Base-by-base conservation (phyloP, 2,888 invertebrate species). In the Polietes domitor region DNA sequence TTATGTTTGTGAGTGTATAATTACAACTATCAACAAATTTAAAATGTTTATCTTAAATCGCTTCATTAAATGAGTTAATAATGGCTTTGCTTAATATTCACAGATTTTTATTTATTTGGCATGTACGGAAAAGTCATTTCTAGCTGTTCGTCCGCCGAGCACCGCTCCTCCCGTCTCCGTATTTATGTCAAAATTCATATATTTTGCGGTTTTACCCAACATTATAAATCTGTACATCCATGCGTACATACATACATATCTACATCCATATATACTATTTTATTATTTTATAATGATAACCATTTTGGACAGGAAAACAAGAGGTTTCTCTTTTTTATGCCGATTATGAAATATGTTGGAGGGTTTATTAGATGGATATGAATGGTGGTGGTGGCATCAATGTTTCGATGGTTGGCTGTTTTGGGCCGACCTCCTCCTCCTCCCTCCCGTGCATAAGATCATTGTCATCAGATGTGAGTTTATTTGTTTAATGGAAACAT, bases 51-150 rank as follows among this genome's bases (percentile, higher is more conserved):
- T 82, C 73, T 74, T 74, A 70, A 71, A 77, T 74, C 78, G 85
- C 85, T 85, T 85, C 85, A 85, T 86, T 85, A 85, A 86, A 82
- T 85, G 53, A 68, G 81, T 75, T 86, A 86, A 86, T 85, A 85
- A 82, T 77, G 73, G 72, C 53, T 63, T 80, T 43, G 72, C 43
- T 68, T 72, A 24, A 61, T 17, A 70, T 75, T 63, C 43, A 43
- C 26, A 55, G 50, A 76, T 47, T 70, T 58, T 28, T 78, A 41
- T 79, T 61, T 71, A 12, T 73, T 70, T 43, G 58, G 37, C 70
- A 41, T 68, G 61, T 37, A 21, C 28, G 74, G 47, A 58, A 75
- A 75, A 75, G 63, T 65, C 43, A 86, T 87, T 37, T 41, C 9
- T 17, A 65, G 37, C 17, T 41, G 19, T 19, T 4, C 9, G 63